Evolutionary conservation across 2,113 vertebrate species (phyloP), one percentile per base, ranked within the genome.

Genomic region (Catharus minimus): DNA sequence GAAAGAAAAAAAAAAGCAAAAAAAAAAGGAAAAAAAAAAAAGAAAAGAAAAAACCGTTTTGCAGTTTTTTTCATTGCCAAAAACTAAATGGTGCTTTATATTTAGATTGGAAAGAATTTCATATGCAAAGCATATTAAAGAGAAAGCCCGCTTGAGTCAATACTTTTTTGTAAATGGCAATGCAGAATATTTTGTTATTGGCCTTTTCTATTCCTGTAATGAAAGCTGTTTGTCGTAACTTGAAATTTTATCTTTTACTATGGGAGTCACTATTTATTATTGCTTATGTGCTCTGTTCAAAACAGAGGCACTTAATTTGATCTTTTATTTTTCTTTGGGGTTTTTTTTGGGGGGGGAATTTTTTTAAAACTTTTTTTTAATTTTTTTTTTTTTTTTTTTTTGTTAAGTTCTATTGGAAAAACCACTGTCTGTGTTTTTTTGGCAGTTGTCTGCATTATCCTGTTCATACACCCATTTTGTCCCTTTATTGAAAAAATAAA

Each of bases 171-270:
- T 99, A 99, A 99, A 99, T 99, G 99, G 99, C 99, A 99, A 99
- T 99, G 99, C 98, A 98, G 98, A 99, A 99, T 99, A 99, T 99
- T 99, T 99, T 99, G 99, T 99, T 99, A 99, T 99, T 98, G 98
- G 99, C 99, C 98, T 99, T 99, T 99, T 99, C 99, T 99, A 99
- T 99, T 99, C 99, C 98, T 99, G 98, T 99, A 99, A 98, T 99
- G 98, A 99, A 98, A 99, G 99, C 98, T 99, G 99, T 99, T 99
- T 99, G 99, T 99, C 99, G 98, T 99, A 99, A 99, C 98, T 99
- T 99, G 99, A 99, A 99, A 99, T 98, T 99, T 99, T 99, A 99
- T 99, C 99, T 99, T 99, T 99, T 99, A 99, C 99, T 99, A 99
- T 99, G 98, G 99, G 98, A 99, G 98, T 99, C 98, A 98, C 99